Percentiles rank a stretch among this genome's conserved stretches.
Evolutionary conservation across 2,113 vertebrate genomes (phyloP).

Genomic region (Vombatus ursinus): DNA sequence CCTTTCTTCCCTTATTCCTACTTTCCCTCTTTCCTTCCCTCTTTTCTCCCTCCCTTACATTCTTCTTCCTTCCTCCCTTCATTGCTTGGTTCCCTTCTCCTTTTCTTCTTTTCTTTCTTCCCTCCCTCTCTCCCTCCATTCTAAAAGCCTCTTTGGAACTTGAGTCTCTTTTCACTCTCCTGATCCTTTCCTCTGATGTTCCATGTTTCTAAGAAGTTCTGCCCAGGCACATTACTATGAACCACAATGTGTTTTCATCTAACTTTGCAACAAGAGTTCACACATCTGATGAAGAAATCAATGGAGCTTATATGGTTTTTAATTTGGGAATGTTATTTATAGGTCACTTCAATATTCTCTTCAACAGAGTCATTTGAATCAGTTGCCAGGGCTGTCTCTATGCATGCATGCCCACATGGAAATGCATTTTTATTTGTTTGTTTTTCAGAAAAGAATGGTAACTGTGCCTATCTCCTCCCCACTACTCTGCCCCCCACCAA

Average conservation of each 20-base stretch:
- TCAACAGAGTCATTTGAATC: conserved; percentile 4
- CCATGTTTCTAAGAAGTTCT: conserved; percentile 21
- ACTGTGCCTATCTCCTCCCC: not conserved
- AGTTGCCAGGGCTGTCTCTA: not conserved
- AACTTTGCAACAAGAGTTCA: conserved; percentile 2
- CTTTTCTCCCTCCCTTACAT: not conserved
- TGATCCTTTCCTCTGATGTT: not conserved
- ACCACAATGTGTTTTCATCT: not conserved
- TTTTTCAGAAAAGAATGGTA: not conserved
- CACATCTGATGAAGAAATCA: conserved; percentile 12
- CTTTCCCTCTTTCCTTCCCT: not conserved
- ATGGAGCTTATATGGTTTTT: not conserved
- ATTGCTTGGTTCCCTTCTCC: not conserved
- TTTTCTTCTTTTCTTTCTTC: not conserved
- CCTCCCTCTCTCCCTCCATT: not conserved
- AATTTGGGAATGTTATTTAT: not conserved
- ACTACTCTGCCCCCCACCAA: no score
- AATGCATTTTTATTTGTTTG: not conserved
- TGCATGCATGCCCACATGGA: not conserved
- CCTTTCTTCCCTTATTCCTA: not conserved
- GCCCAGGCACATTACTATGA: conserved; percentile 16
- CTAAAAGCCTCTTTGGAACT: not conserved
- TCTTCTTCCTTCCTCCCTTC: no score
- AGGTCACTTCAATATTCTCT: conserved; percentile 1
- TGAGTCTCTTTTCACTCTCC: not conserved